Conservation (phyloP, 2,113 vertebrate species). For the Chaetodon trifascialis region DNA sequence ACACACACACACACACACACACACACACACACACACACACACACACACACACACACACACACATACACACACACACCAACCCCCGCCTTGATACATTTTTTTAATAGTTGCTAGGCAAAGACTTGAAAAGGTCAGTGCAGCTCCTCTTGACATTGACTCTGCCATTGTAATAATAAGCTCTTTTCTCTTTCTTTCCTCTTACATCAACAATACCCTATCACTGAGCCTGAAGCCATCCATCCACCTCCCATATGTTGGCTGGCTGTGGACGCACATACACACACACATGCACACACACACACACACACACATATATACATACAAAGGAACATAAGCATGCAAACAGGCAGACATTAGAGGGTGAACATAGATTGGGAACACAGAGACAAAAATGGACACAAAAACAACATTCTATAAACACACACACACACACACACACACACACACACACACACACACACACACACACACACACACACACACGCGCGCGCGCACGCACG, state of each 20-base stretch:
- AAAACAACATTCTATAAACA: not conserved
- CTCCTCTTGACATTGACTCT: slow-evolving; percentile 91
- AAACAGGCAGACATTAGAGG: slow-evolving; percentile 22
- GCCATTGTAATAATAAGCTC: slow-evolving; percentile 91
- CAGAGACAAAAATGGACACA: slow-evolving; percentile 28
- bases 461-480: slow-evolving; percentile 9
- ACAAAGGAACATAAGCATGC: not conserved
- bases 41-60: slow-evolving; percentile 24
- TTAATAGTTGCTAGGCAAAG: slow-evolving; percentile 91
- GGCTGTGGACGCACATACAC: slow-evolving; percentile 19
- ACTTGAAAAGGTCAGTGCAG: slow-evolving; percentile 91
- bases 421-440: not conserved
- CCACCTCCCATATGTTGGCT: slow-evolving; percentile 51
- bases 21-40: slow-evolving; percentile 67
- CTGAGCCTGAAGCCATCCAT: slow-evolving; percentile 66
- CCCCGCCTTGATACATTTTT: slow-evolving; percentile 88
- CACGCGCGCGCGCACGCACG: slow-evolving; percentile 12
- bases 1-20: not conserved
- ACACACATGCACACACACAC: slow-evolving; percentile 12
- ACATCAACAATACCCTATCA: slow-evolving; percentile 79
- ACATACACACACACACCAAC: slow-evolving; percentile 18
- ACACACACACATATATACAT: slow-evolving; percentile 30
- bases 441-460: slow-evolving; percentile 23
- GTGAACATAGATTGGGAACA: not conserved
- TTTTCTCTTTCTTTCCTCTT: slow-evolving; percentile 80